Evolutionary conservation across 1,140 invertebrate genomes (phyloP).

Genomic region (Drosophila eugracilis): DNA sequence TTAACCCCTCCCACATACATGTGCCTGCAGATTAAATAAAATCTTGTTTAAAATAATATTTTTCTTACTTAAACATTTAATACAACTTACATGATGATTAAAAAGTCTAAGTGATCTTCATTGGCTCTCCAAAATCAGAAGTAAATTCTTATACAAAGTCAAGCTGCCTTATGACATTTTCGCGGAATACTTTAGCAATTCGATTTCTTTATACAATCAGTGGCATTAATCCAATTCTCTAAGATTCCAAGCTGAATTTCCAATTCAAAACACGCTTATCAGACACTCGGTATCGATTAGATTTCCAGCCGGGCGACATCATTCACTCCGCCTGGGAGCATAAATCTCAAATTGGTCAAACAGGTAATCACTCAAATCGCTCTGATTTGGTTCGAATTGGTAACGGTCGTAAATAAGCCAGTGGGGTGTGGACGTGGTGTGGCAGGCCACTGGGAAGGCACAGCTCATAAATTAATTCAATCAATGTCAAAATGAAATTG

Average conservation of each 20-base stretch:
- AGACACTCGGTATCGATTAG: constrained; percentile 9
- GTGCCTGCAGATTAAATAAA: too few species aligned
- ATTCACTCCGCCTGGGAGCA: constrained; percentile 33
- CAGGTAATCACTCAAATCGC: constrained; percentile 74
- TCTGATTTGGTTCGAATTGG: constrained; percentile 69
- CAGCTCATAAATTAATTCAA: constrained; percentile 71
- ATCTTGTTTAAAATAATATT: too few species aligned
- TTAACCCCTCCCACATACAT: too few species aligned
- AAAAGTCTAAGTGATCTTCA: too few species aligned
- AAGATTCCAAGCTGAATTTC: neutral
- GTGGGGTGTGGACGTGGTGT: constrained; percentile 14
- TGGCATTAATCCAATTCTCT: neutral
- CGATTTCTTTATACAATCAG: neutral
- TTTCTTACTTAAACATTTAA: too few species aligned
- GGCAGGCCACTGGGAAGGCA: constrained; percentile 22
- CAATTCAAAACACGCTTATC: constrained; percentile 13
- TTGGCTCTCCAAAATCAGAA: too few species aligned
- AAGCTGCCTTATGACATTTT: too few species aligned
- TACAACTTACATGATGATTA: too few species aligned
- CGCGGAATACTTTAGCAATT: too few species aligned
- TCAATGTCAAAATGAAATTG: constrained; percentile 72
- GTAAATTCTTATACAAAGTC: too few species aligned
- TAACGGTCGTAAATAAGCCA: constrained; percentile 52
- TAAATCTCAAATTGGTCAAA: constrained; percentile 73
- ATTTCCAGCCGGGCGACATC: constrained; percentile 8